Base-by-base conservation (phyloP, 2,113 vertebrate genomes). In the Cheilinus undulatus region DNA sequence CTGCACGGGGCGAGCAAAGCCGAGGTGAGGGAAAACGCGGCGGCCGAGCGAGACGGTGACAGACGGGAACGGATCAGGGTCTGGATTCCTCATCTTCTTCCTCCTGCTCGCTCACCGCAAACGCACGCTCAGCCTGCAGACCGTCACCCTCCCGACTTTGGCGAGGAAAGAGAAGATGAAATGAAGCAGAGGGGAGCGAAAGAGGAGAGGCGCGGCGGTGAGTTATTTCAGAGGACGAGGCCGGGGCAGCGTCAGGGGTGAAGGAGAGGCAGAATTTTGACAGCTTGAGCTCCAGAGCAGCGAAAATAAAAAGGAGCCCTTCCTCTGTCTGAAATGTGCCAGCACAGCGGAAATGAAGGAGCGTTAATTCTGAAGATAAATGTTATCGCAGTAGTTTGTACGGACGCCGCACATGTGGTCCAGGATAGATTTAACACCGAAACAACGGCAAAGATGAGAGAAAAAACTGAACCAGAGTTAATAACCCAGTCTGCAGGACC, bases 21-120 rank as follows among this genome's bases (percentile, higher is more conserved):
- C 5, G 13, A 66, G 32, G 36, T 20, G 23, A 19, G 61, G 60
- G 73, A 45, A 69, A 78, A 46, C 8, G 52, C 40, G 3, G 51
- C 63, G 43, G 49, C 51, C 19, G 57, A 57, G 78, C 40, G 28
- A 69, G 79, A 79, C 8, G 63, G 76, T 84, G 88, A 81, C 52
- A 46, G 86, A 80, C 69, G 7, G 71, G 60, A 78, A 50, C 72
- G 52, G 62, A 56, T 80, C 76, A 7, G 58, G 63, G 66, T 83
- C 84, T 86, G 85, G 85, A 86, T 84, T 88, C 84, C 82, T 88
- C 88, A 80, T 90, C 80, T 69, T 81, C 71, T 24, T 67, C 59
- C 28, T 57, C 36, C 13, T 13, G n/a, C 28, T 51, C 56, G 48
- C 54, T 5, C 68, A 20, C 64, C 34, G 19, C 76, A 65, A 58